Evolutionary conservation across 2,113 vertebrate genomes (phyloP).

Genomic region (Tragulus kanchil): DNA sequence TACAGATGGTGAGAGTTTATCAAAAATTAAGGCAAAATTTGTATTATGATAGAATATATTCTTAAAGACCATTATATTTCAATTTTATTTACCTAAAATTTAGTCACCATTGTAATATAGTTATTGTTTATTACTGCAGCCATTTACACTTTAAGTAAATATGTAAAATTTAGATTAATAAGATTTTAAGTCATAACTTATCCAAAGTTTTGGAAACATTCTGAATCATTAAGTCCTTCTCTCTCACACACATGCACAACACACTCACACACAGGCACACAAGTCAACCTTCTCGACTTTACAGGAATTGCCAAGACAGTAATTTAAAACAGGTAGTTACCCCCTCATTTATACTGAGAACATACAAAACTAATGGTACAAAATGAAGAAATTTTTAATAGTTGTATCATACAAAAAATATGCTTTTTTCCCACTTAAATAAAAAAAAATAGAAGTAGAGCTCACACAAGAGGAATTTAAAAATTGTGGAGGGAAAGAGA

Average conservation of each 20-base stretch:
- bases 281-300: background rate
- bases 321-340: background rate
- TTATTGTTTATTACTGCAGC: background rate
- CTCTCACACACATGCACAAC: background rate
- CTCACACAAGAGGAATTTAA: background rate
- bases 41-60: background rate
- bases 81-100: background rate
- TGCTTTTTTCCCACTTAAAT: background rate
- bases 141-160: background rate
- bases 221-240: background rate
- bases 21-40: background rate
- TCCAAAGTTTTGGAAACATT: background rate
- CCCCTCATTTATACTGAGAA: background rate
- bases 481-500: background rate
- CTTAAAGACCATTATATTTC: background rate
- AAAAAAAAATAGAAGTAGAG: background rate
- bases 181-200: background rate
- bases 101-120: background rate
- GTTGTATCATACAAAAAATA: background rate
- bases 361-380: background rate
- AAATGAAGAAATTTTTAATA: background rate
- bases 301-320: background rate
- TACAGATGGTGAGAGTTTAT: background rate
- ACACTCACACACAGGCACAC: background rate
- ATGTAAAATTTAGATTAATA: background rate